Evolutionary conservation across 2,113 vertebrate species (phyloP), one percentile per base, ranked within the genome.

Genomic region (Vicugna pacos): DNA sequence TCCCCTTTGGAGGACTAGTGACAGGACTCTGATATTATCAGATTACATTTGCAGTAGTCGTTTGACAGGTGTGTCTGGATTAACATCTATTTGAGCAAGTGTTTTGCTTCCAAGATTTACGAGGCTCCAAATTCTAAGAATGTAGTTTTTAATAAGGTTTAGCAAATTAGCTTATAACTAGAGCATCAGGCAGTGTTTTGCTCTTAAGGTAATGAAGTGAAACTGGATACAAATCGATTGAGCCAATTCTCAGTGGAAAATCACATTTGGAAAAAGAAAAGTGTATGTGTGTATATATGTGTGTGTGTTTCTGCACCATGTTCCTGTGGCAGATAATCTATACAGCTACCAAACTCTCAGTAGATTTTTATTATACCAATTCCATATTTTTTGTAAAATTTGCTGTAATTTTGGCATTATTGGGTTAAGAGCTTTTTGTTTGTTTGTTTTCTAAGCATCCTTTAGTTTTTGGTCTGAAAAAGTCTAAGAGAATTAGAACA

Each of bases 101-200:
- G 32, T 73, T 94, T 89, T 95, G 54, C 91, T 87, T 94, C 38
- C 76, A 26, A 90, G 38, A 58, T 76, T 94, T 28, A 93, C 87
- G 90, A 90, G 9, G 69, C 72, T 87, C 42, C 84, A 73, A 42
- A 79, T 82, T 96, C 32, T 72, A 81, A 95, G 62, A 52, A 35
- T 92, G 38, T 58, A 65, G 52, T 48, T 32, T 83, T 30, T 72
- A 72, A 79, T 83, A 79, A 86, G 30, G 48, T 69, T 89, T 95
- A 86, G 28, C 28, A 72, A 76, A 79, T 79, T 26, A 38, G 8
- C 85, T 76, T 90, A 16, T 90, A 86, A 76, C 50, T 75, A 89
- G n/a, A 60, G 90, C n/a, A 86, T 54, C 75, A 67, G 30, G 56
- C 19, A 95, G 11, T 14, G 5, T 90, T 96, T 94, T 92, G 14